These are phyloP conservation scores for Gambusia holbrooki DNA, from an alignment of 2,113 vertebrate genomes.

Conservation along the genomic window DNA sequence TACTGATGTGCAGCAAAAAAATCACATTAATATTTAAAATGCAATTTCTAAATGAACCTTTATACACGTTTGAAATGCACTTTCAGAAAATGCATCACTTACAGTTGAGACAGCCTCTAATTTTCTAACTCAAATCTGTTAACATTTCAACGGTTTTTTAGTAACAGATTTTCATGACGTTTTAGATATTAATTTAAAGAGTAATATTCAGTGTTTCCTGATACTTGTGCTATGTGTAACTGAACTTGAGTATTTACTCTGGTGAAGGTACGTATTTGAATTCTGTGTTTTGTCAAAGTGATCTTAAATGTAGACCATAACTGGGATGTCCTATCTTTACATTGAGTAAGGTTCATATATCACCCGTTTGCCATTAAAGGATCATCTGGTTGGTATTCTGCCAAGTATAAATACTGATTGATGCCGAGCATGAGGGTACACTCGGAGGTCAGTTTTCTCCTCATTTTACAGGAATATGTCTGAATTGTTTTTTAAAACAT, in stretches of 20 bases:
- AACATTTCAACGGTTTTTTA: not conserved
- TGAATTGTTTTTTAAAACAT: too few relatives aligned
- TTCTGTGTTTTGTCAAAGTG: slow-evolving; percentile 38
- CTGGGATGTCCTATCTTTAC: slow-evolving; percentile 23
- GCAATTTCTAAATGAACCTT: slow-evolving; percentile 4
- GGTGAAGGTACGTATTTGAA: slow-evolving; percentile 26
- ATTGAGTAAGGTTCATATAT: not conserved
- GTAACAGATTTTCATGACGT: not conserved
- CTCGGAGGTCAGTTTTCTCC: slow-evolving; percentile 13
- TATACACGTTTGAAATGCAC: slow-evolving; percentile 15
- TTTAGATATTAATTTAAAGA: not conserved
- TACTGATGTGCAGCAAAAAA: not conserved
- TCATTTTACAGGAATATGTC: slow-evolving; percentile 20
- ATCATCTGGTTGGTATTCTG: slow-evolving; percentile 28
- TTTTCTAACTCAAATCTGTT: not conserved
- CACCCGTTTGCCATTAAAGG: slow-evolving; percentile 4
- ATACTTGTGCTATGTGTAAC: not conserved
- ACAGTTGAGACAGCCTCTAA: not conserved
- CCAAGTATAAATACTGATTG: slow-evolving; percentile 27
- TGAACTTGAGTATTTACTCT: slow-evolving; percentile 29
- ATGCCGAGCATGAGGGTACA: slow-evolving; percentile 56
- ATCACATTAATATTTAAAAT: slow-evolving; percentile 11
- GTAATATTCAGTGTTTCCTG: not conserved
- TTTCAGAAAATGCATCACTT: slow-evolving; percentile 1
- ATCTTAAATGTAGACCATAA: slow-evolving; percentile 19